Evolutionary conservation across 2,113 vertebrate genomes (phyloP).

Genomic region (Oncorhynchus kisutch): DNA sequence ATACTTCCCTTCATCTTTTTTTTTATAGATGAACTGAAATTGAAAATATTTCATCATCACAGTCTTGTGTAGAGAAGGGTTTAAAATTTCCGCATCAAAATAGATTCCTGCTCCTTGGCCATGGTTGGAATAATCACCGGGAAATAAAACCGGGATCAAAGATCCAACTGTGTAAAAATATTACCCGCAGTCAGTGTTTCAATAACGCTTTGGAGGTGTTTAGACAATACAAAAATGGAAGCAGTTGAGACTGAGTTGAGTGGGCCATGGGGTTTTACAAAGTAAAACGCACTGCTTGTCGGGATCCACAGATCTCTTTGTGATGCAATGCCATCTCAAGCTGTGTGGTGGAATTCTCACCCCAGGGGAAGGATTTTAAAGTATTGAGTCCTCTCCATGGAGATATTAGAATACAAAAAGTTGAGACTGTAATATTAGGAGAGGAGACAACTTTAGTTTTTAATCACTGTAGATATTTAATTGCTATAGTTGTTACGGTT

Average conservation of each 20-base stretch:
- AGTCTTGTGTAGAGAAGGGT: no score
- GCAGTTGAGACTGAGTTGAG: conserved; percentile 49
- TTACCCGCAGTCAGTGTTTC: conserved; percentile 44
- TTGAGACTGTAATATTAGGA: conserved; percentile 50
- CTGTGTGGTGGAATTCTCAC: conserved; percentile 77
- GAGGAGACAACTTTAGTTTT: neutral
- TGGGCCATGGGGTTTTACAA: conserved; percentile 59
- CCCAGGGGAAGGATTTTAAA: conserved; percentile 80
- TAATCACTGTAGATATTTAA: no score
- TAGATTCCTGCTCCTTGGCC: conserved; percentile 24
- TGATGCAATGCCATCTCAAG: conserved; percentile 84
- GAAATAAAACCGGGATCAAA: conserved; percentile 40
- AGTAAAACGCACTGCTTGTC: conserved; percentile 70
- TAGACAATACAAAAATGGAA: conserved; percentile 36
- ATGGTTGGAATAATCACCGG: conserved; percentile 37
- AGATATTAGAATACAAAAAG: conserved; percentile 59
- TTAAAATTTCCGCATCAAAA: neutral
- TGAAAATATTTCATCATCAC: no score
- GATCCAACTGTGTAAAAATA: conserved; percentile 53
- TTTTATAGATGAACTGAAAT: no score
- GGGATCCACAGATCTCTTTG: conserved; percentile 80
- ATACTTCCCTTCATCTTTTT: neutral
- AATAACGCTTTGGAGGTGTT: conserved; percentile 41
- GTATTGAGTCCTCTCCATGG: conserved; percentile 76
- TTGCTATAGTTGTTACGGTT: no score